Percentiles rank a stretch among this genome's conserved stretches.
Evolutionary conservation across 64 coral and sea anemone species (phyloP).

Genomic region (Trachythela sp.): DNA sequence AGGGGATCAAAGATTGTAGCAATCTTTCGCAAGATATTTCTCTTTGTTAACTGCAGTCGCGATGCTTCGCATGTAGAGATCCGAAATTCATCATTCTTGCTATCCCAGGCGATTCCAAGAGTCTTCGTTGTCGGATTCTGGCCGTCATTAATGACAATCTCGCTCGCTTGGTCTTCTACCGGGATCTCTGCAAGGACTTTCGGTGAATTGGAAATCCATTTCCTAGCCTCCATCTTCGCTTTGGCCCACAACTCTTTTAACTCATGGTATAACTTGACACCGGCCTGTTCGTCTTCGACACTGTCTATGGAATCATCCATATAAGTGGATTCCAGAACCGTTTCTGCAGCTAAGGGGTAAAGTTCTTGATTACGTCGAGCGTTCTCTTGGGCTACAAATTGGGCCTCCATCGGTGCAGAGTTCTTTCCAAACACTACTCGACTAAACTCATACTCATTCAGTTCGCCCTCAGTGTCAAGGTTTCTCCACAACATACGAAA

Average conservation of each 20-base stretch:
- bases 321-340: conserved; percentile 39
- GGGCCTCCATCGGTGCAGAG: conserved; percentile 47
- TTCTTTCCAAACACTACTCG: conserved; percentile 61
- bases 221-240: conserved; percentile 50
- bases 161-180: conserved; percentile 30
- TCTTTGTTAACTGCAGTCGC: conserved; percentile 36
- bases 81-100: conserved; percentile 24
- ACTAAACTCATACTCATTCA: conserved; percentile 54
- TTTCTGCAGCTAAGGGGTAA: conserved; percentile 48
- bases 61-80: background rate
- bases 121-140: conserved; percentile 35
- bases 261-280: conserved; percentile 38
- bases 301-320: conserved; percentile 63
- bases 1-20: conserved; percentile 23
- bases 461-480: conserved; percentile 14
- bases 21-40: conserved; percentile 40
- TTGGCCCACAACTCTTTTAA: conserved; percentile 29
- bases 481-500: conserved; percentile 56
- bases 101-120: conserved; percentile 43
- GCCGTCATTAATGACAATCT: conserved; percentile 40
- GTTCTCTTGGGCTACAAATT: conserved; percentile 57
- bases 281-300: conserved; percentile 14
- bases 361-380: conserved; percentile 33
- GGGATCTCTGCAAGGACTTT: conserved; percentile 40
- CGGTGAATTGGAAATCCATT: conserved; percentile 56